Conservation (phyloP, 2,888 invertebrate genomes). For the Harmothoe impar region DNA sequence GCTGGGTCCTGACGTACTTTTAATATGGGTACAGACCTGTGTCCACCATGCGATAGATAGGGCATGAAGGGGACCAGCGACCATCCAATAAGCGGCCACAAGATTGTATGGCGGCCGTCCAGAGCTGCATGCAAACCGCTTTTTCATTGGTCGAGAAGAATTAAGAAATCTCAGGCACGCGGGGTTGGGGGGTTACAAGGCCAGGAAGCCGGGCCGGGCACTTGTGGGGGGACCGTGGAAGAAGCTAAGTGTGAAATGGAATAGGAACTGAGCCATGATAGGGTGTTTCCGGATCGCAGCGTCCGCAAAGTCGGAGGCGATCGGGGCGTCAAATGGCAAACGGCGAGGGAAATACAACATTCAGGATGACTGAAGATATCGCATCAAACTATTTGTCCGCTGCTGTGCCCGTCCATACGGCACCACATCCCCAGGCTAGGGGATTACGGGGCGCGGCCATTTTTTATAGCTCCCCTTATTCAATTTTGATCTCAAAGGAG, state of each 20-base stretch:
- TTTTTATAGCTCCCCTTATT: constrained; percentile 45
- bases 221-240: constrained; percentile 23
- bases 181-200: background rate
- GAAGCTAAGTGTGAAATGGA: constrained; percentile 55
- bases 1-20: no score
- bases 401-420: background rate
- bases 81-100: background rate
- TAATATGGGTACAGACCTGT: no score
- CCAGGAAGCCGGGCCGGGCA: background rate
- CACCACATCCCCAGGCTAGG: background rate
- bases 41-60: background rate
- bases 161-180: constrained; percentile 27
- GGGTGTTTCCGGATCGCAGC: background rate
- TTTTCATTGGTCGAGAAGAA: constrained; percentile 33
- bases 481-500: constrained; percentile 55
- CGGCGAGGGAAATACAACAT: constrained; percentile 43
- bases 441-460: background rate
- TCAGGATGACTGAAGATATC: constrained; percentile 48
- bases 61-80: background rate
- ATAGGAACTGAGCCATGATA: constrained; percentile 51
- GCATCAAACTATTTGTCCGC: constrained; percentile 51
- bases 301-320: background rate
- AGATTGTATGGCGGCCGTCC: background rate
- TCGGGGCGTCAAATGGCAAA: constrained; percentile 51
- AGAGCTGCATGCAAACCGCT: constrained; percentile 31